phyloP scores from a whole-genome alignment of 2,888 invertebrate species.

The Monochamus alternatus region DNA sequence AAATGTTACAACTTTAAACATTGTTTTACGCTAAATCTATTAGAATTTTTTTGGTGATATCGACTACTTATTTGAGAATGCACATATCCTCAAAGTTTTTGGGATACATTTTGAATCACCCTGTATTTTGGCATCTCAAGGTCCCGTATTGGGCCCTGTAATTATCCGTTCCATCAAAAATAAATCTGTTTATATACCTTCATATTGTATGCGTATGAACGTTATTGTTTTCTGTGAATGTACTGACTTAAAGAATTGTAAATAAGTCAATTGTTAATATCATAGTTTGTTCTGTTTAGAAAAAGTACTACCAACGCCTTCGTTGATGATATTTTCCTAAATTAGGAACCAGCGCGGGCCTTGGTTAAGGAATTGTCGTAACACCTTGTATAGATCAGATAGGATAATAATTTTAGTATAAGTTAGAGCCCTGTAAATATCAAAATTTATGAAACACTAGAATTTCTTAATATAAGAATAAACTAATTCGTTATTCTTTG shows the following conservation, averaged over 20 bases:
- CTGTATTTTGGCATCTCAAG: neutral
- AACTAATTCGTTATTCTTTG: neutral
- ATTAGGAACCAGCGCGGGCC: neutral
- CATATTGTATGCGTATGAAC: no score
- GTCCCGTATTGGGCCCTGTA: neutral
- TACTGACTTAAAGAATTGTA: neutral
- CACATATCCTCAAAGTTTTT: no score
- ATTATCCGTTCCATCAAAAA: neutral
- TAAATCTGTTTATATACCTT: no score
- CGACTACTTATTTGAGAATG: no score
- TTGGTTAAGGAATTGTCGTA: neutral
- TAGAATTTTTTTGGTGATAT: no score
- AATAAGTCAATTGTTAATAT: conserved; percentile 10
- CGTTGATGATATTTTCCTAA: conserved; percentile 5
- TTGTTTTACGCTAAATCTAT: no score
- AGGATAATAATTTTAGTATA: neutral
- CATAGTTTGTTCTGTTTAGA: neutral
- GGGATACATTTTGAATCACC: no score
- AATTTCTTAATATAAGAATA: neutral
- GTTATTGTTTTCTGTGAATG: neutral
- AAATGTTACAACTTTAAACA: no score
- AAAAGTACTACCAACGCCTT: neutral
- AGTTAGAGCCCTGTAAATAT: conserved; percentile 28
- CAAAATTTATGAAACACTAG: conserved; percentile 26
- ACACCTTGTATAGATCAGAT: neutral